Evolutionary conservation across 1,140 invertebrate genomes (phyloP), one percentile per base, ranked within the genome.

Genomic region (Zaprionus inermis): DNA sequence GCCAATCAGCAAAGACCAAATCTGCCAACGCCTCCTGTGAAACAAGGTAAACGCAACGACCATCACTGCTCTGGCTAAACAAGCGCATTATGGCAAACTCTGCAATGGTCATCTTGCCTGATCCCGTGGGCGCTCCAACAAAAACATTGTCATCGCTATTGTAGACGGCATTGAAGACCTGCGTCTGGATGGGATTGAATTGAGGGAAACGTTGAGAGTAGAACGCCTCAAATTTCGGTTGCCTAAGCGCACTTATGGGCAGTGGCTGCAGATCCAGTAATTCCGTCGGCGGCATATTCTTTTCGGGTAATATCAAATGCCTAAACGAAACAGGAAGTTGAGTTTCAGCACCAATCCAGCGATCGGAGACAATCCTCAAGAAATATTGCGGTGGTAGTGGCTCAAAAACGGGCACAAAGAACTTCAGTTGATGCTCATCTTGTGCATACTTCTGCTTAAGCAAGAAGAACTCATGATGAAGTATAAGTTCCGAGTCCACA

Each of bases 101-200:
- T 0, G 98, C 98, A 66, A 99, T 97, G 2, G 98, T 96, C 1
- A 98, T 98, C 93, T 99, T 99, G 0, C 98, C 98, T 2, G 98
- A 98, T 0, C 99, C 99, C 12, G 98, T 98, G 1, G 99, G 99
- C 0, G 99, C 98, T 7, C 98, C 99, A 68, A 99, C 96, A 92
- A 99, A 99, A 1, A 99, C 97, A 93, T 99, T 99, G 83, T 99
- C 99, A 92, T 99, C 98, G 14, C 96, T 98, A 93, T 99, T 99
- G 92, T 99, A 99, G 1, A 99, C 96, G 0, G 98, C 97, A 92
- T 99, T 99, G 92, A 99, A 99, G 5, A 99, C 98, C 94, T 99
- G 99, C 0, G 99, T 99, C 92, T 99, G 99, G 75, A 99, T 99
- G 0, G 99, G 98, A 93, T 99, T 99, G 92, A 99, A 99, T 92